Evolutionary conservation across 2,113 vertebrate genomes (phyloP).

Genomic region (Polypterus senegalus): DNA sequence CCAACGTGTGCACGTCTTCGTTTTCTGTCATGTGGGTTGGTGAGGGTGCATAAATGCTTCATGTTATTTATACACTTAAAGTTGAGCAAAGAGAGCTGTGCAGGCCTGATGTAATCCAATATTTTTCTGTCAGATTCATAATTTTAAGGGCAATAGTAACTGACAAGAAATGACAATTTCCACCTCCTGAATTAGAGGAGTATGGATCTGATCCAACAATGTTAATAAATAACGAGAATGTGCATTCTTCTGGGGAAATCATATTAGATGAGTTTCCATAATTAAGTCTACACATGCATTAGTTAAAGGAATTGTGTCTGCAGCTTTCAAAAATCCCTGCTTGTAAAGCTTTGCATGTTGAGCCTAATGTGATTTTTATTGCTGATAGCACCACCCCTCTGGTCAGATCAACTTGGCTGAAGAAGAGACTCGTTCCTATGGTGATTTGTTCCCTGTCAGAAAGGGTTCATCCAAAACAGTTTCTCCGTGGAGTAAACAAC

Average conservation of each 20-base stretch:
- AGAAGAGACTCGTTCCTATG: too few relatives aligned
- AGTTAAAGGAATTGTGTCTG: not conserved
- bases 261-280: not conserved
- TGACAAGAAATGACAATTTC: not conserved
- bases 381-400: too few relatives aligned
- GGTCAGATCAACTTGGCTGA: too few relatives aligned
- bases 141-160: not conserved
- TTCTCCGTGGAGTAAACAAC: not conserved
- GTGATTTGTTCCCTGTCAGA: not conserved
- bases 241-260: not conserved
- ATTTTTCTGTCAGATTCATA: not conserved
- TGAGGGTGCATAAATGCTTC: too few relatives aligned
- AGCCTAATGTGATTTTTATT: too few relatives aligned
- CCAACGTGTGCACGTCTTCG: too few relatives aligned
- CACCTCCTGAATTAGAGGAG: not conserved
- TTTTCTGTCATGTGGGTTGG: too few relatives aligned
- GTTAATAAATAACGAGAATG: not conserved
- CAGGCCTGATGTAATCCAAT: not conserved
- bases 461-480: not conserved
- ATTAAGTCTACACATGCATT: not conserved
- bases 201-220: not conserved
- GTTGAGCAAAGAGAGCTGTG: too few relatives aligned
- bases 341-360: too few relatives aligned
- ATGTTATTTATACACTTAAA: too few relatives aligned
- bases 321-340: not conserved